Percentiles rank a stretch among this genome's conserved stretches.
These are phyloP conservation scores for Leptopilina drosophilae DNA, from an alignment of 2,888 invertebrate species.

Conservation along the genomic window DNA sequence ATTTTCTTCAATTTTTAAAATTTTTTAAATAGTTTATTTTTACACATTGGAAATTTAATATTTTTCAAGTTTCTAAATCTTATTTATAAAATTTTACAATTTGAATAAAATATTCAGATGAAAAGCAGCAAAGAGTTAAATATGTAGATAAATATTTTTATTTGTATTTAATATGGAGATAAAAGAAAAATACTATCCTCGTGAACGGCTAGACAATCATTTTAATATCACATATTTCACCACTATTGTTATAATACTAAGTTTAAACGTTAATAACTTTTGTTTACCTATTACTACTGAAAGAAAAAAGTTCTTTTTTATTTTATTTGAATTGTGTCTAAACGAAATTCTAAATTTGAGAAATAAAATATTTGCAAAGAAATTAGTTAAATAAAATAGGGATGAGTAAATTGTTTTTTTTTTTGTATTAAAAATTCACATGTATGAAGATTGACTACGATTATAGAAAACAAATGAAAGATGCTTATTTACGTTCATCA, in stretches of 20 bases:
- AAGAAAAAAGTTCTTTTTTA: no score
- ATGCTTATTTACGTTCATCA: neutral
- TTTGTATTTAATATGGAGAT: slow-evolving; percentile 29
- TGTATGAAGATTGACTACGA: no score
- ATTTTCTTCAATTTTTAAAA: neutral
- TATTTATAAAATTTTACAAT: no score
- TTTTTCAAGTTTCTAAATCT: no score
- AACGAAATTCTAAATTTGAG: no score
- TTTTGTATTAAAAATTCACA: no score
- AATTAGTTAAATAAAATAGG: neutral
- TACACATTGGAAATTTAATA: no score
- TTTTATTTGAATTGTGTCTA: no score
- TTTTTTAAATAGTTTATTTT: neutral
- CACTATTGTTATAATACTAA: neutral
- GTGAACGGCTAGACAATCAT: slow-evolving; percentile 31
- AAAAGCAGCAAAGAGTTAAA: neutral
- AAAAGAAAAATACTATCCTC: neutral
- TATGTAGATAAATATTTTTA: slow-evolving; percentile 4
- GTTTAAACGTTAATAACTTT: no score
- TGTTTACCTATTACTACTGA: no score
- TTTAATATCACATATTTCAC: slow-evolving; percentile 14
- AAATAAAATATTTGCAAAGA: neutral
- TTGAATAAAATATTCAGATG: no score
- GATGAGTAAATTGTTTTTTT: neutral
- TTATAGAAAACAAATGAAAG: no score